Conservation (phyloP, 2,797 vertebrate genomes). For the Graptemys geographica region DNA sequence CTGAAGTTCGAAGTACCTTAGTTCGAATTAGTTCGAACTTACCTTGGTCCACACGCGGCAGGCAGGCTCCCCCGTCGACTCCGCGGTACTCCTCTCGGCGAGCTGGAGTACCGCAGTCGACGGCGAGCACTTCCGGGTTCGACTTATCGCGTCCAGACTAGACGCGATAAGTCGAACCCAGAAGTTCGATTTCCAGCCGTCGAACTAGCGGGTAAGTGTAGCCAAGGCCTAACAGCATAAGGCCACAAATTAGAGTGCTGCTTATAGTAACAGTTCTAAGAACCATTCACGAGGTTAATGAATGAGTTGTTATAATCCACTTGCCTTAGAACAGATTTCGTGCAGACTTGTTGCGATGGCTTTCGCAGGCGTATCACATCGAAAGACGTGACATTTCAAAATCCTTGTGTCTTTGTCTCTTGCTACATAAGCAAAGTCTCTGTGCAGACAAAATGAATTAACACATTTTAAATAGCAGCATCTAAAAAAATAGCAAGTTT, state of each 20-base stretch:
- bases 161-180: too few relatives aligned
- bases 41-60: too few relatives aligned
- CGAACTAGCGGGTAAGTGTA: too few relatives aligned
- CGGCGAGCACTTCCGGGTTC: too few relatives aligned
- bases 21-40: too few relatives aligned
- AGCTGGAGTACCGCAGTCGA: too few relatives aligned
- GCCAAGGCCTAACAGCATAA: background rate
- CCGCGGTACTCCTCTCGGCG: too few relatives aligned
- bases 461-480: background rate
- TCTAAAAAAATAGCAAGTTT: background rate
- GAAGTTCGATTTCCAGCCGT: too few relatives aligned
- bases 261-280: background rate
- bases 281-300: background rate
- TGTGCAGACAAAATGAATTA: constrained; percentile 72
- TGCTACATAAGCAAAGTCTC: constrained; percentile 98
- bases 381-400: constrained; percentile 99
- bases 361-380: constrained; percentile 98
- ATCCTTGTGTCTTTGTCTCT: constrained; percentile 97
- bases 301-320: constrained; percentile 42
- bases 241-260: fast-evolving
- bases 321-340: constrained; percentile 98
- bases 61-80: too few relatives aligned
- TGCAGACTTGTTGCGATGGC: constrained; percentile 97
- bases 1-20: too few relatives aligned
- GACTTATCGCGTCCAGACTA: too few relatives aligned